Evolutionary conservation across 2,113 vertebrate genomes (phyloP).

Genomic region (Cygnus buccinator): DNA sequence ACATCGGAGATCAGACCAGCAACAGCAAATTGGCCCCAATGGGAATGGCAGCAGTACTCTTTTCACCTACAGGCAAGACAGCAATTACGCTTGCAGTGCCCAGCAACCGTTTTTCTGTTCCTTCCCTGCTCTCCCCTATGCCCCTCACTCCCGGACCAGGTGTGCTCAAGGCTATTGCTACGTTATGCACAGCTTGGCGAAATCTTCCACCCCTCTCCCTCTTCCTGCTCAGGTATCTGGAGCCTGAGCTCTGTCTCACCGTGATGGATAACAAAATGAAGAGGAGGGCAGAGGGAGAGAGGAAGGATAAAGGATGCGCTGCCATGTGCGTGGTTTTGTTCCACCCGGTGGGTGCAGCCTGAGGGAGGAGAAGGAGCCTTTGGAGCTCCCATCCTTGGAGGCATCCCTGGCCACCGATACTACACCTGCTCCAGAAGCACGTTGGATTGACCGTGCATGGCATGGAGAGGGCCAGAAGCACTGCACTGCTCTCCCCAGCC

Average conservation of each 20-base stretch:
- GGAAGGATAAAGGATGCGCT: neutral
- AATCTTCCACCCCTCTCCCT: neutral
- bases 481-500: neutral
- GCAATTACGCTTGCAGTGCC: slow-evolving; percentile 63
- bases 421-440: neutral
- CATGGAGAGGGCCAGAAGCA: neutral
- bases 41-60: slow-evolving; percentile 72
- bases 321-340: neutral
- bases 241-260: neutral
- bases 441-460: neutral
- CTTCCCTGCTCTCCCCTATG: slow-evolving; percentile 7
- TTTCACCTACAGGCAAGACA: slow-evolving; percentile 71
- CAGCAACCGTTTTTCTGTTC: slow-evolving; percentile 50
- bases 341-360: neutral
- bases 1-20: slow-evolving; percentile 73
- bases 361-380: neutral
- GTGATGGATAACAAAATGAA: neutral
- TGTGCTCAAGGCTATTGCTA: slow-evolving; percentile 27
- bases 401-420: neutral
- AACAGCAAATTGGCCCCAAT: slow-evolving; percentile 76
- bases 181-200: neutral
- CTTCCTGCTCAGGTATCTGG: neutral
- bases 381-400: neutral
- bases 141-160: neutral
- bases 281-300: neutral